These are phyloP conservation scores for Eurypyga helias DNA, from an alignment of 2,113 vertebrate species.

Conservation along the genomic window DNA sequence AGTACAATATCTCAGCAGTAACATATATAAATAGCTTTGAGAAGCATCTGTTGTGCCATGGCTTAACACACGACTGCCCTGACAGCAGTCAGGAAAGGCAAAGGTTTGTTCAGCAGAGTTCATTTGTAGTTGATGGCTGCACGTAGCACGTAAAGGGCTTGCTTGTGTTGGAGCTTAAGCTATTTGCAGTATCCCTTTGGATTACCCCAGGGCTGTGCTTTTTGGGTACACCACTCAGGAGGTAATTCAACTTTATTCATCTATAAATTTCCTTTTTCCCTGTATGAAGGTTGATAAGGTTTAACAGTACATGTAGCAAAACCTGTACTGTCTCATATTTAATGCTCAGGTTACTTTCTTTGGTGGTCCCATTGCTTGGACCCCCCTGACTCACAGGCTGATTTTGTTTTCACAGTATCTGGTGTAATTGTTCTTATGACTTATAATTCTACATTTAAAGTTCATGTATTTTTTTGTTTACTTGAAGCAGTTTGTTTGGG, in stretches of 20 bases:
- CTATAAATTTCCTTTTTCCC: background rate
- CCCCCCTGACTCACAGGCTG: background rate
- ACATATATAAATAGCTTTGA: background rate
- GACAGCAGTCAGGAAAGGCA: background rate
- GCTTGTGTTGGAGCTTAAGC: background rate
- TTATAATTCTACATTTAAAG: background rate
- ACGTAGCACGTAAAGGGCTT: fast-evolving
- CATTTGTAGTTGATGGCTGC: background rate
- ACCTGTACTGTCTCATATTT: background rate
- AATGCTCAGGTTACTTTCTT: conserved; percentile 14
- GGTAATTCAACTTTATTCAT: background rate
- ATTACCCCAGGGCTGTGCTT: background rate
- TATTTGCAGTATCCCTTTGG: background rate
- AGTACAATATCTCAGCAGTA: background rate
- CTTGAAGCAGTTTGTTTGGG: background rate
- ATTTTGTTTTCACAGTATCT: background rate
- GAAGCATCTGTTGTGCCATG: background rate
- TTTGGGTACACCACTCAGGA: background rate
- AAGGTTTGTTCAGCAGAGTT: background rate
- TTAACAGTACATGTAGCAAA: background rate
- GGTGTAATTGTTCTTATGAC: background rate
- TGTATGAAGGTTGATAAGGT: background rate
- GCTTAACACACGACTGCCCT: background rate
- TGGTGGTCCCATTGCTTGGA: conserved; percentile 9
- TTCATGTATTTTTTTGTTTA: background rate